phyloP scores from a whole-genome alignment of 2,113 vertebrate genomes.

The Probosciger aterrimus region DNA sequence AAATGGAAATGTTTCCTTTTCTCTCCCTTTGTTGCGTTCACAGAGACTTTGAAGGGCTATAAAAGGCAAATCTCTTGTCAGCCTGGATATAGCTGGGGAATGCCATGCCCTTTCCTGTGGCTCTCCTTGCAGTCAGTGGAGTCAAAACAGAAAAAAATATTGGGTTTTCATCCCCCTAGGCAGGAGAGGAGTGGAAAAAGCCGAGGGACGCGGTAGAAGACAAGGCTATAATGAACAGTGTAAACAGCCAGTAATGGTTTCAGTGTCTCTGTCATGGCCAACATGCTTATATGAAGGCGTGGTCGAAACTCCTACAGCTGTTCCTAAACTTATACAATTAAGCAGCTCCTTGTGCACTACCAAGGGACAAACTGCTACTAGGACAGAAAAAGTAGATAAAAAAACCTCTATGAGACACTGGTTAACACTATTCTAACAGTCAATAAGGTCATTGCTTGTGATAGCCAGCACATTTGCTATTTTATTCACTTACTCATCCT shows the following conservation, averaged over 20 bases:
- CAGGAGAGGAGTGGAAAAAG: neutral
- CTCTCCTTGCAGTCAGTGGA: neutral
- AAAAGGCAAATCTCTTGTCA: neutral
- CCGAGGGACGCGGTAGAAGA: neutral
- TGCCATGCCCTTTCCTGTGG: neutral
- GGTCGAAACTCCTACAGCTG: neutral
- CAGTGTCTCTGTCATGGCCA: neutral
- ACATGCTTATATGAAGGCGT: neutral
- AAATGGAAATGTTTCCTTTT: neutral
- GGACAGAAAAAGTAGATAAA: neutral
- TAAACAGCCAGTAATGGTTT: neutral
- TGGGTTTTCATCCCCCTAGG: neutral
- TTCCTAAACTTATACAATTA: fast-evolving
- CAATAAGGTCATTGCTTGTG: neutral
- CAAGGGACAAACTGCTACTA: neutral
- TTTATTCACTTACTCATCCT: neutral
- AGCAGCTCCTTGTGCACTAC: neutral
- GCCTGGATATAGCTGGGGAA: neutral
- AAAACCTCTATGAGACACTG: fast-evolving
- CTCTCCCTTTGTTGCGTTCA: neutral
- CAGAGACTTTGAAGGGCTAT: neutral
- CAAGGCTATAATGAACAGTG: neutral
- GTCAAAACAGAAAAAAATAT: neutral
- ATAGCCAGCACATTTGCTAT: neutral
- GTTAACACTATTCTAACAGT: neutral